Base-by-base conservation (phyloP, 2,113 vertebrate genomes). In the human region DNA sequence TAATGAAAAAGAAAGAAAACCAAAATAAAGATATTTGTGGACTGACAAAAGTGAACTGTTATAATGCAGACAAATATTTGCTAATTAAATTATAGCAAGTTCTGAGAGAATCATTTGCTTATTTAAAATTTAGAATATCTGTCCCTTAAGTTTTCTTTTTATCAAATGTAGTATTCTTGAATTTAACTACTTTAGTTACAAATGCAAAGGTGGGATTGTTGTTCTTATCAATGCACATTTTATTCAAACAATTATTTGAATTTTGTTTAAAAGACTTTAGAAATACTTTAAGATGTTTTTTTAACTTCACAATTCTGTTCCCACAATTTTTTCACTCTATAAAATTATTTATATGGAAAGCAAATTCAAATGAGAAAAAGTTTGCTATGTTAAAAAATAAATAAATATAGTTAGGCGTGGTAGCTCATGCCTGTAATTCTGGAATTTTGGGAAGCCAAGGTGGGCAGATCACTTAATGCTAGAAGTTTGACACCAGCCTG, bases 1-100 rank as follows among this genome's bases (percentile, higher is more conserved):
- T 99, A 88, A 70, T 25, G 13, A 68, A 88, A 88, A 82, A 55
- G 38, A 86, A 17, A 81, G 50, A 78, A 4, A 94, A 75, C 82
- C 6, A 86, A 43, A 79, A 57, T 61, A 66, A 86, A 89, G n/a
- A 14, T 6, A 12, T 78, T 76, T 86, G 22, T 40, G 23, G 32
- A 48, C 17, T 50, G n/a, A 16, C n/a, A 52, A 86, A 57, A n/a
- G 1, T 68, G 16, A 92, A 64, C 40, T 79, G 61, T 52, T 55
- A 55, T 5, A 78, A 11, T 52, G 2, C 18, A 94, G 45, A 55
- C 32, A 84, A 78, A 72, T 17, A n/a, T 55, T 13, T 81, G 23
- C 18, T 82, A 59, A 61, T 43, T 87, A 85, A 66, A 55, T 75
- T 23, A 81, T 14, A 89, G 5, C 40, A 79, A 32, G 27, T 89